phyloP scores from a whole-genome alignment of 1,140 invertebrate species.

The Brachionus manjavacas region DNA sequence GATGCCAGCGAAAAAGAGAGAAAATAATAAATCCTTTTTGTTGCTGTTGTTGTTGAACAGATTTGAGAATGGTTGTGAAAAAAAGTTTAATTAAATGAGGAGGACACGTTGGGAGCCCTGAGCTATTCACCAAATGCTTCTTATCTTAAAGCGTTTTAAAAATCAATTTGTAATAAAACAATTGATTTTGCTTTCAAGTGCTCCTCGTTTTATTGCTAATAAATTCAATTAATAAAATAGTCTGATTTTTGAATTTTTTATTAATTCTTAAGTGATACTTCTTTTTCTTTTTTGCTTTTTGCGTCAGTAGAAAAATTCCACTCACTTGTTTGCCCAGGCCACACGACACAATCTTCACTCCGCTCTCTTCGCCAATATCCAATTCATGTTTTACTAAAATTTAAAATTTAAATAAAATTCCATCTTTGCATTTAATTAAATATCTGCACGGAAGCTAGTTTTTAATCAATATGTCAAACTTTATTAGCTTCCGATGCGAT shows the following conservation, averaged over 20 bases:
- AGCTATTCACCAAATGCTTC: not conserved
- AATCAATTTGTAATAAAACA: not conserved
- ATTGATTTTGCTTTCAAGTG: not conserved
- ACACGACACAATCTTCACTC: not conserved
- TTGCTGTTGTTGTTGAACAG: not conserved
- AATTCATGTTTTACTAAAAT: not conserved
- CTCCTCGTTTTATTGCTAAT: not conserved
- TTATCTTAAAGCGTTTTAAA: not conserved
- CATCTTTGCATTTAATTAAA: not conserved
- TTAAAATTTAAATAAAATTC: not conserved
- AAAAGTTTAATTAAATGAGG: not conserved
- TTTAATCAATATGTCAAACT: not conserved
- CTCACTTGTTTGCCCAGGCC: slow-evolving; percentile 22
- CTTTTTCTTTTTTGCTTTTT: not conserved
- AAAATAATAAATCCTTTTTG: not conserved
- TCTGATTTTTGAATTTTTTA: not conserved
- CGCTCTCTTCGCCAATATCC: not conserved
- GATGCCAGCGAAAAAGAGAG: not conserved
- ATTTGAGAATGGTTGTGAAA: not conserved
- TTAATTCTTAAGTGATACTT: not conserved
- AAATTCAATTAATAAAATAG: not conserved
- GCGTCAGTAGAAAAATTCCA: not conserved
- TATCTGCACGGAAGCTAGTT: not conserved
- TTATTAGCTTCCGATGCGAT: not conserved
- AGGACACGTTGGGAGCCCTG: not conserved